These are phyloP conservation scores for Melanargia galathea DNA, from an alignment of 2,888 invertebrate genomes.

Conservation along the genomic window DNA sequence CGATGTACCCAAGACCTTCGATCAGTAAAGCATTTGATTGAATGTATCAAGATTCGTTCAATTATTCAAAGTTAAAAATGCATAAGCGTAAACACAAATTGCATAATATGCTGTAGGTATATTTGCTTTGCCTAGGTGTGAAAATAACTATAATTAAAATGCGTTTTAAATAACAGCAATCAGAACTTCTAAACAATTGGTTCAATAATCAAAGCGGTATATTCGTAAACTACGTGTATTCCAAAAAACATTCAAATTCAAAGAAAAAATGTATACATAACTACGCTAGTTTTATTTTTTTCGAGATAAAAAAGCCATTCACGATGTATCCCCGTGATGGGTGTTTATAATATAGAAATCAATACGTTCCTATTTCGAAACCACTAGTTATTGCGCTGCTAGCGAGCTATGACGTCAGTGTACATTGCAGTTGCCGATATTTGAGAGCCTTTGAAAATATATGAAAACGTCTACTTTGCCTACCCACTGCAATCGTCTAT, in stretches of 20 bases:
- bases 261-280: neutral
- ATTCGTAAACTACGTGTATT: neutral
- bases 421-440: conserved; percentile 1
- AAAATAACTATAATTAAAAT: no score
- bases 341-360: conserved; percentile 2
- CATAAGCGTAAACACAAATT: no score
- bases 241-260: neutral
- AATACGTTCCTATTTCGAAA: conserved; percentile 9
- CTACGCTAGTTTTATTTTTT: neutral
- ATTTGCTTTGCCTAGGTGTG: no score
- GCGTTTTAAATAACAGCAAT: neutral
- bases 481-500: no score
- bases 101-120: no score
- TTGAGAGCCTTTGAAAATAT: conserved; percentile 2
- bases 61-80: no score
- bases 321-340: neutral
- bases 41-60: no score
- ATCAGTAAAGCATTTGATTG: no score
- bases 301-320: neutral
- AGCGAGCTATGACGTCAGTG: neutral
- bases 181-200: neutral
- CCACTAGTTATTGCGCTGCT: conserved; percentile 8
- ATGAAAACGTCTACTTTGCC: neutral
- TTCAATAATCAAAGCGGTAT: neutral
- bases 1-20: no score